A percentile compares a stretch with the other conserved stretches of the same genome.
Conservation (phyloP, 2,113 vertebrate species). For the Actenoides lindsayi region DNA sequence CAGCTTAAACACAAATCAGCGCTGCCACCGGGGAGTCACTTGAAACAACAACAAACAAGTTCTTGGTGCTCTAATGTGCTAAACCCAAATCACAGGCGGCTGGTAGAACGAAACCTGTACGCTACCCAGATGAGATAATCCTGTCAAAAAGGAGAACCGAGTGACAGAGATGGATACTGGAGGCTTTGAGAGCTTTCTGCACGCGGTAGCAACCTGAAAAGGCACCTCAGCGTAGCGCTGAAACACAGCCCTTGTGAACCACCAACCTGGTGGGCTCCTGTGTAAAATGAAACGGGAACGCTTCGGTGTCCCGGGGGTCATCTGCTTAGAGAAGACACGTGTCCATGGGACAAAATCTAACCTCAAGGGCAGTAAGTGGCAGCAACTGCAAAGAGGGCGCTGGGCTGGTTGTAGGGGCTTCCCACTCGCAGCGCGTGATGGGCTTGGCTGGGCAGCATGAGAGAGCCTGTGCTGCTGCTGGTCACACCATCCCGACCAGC, state of each 20-base stretch:
- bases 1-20: constrained; percentile 47
- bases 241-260: background rate
- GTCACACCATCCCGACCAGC: fast-evolving
- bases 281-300: background rate
- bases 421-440: fast-evolving
- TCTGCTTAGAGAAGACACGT: background rate
- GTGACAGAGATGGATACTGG: background rate
- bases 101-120: background rate
- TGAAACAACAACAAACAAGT: constrained; percentile 23
- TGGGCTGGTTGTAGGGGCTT: background rate
- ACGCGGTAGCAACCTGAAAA: background rate
- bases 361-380: background rate
- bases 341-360: background rate
- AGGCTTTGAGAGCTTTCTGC: background rate
- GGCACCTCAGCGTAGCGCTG: fast-evolving
- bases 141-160: background rate
- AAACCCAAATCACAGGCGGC: background rate
- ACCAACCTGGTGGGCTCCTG: background rate
- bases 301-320: fast-evolving
- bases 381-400: background rate
- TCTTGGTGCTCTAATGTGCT: background rate
- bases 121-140: constrained; percentile 4
- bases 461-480: background rate
- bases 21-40: background rate
- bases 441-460: background rate